Evolutionary conservation across 2,113 vertebrate species (phyloP).

Genomic region (Spilogale gracilis): DNA sequence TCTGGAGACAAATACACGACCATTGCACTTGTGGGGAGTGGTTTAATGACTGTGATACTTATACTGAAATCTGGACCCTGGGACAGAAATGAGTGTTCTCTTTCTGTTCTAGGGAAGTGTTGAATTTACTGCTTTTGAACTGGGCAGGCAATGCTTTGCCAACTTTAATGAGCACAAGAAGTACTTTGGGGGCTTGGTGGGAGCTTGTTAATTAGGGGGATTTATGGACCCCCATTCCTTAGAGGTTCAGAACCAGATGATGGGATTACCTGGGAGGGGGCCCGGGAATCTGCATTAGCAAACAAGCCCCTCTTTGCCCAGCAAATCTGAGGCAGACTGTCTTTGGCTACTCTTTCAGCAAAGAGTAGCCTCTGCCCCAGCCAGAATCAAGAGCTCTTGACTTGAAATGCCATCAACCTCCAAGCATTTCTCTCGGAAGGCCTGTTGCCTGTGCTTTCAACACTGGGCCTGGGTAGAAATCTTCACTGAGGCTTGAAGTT

Average conservation of each 20-base stretch:
- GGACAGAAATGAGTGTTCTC: background rate
- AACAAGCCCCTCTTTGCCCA: background rate
- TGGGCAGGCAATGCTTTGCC: background rate
- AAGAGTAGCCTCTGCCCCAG: background rate
- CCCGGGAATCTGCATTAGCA: background rate
- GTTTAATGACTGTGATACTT: background rate
- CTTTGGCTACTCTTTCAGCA: background rate
- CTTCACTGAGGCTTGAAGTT: background rate
- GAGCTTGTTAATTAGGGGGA: background rate
- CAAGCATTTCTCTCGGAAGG: background rate
- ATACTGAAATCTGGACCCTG: background rate
- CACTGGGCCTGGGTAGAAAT: background rate
- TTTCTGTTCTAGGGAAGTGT: conserved; percentile 9
- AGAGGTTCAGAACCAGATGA: background rate
- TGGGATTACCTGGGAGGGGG: background rate
- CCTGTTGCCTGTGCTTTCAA: background rate
- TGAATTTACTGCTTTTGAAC: background rate
- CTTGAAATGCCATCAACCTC: background rate
- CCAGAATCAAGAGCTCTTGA: background rate
- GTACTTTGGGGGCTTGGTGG: background rate
- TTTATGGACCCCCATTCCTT: background rate
- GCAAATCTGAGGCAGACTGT: background rate
- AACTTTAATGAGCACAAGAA: background rate
- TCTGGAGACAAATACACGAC: background rate
- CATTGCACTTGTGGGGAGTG: background rate